Percentiles rank a stretch among this genome's conserved stretches.
phyloP scores from a whole-genome alignment of 2,797 vertebrate genomes.

The Eulemur albifrons region DNA sequence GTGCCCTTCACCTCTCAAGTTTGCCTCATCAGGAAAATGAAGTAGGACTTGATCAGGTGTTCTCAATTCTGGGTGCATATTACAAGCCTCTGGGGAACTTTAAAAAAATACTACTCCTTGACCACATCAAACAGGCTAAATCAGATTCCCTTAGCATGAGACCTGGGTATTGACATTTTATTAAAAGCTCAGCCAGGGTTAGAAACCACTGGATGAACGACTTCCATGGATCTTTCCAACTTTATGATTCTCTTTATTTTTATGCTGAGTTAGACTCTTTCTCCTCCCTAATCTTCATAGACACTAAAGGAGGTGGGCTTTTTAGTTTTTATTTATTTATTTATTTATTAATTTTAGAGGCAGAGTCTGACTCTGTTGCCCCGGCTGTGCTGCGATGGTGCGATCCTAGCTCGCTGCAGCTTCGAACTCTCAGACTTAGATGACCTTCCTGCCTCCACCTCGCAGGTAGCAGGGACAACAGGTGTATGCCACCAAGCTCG shows the following conservation, averaged over 20 bases:
- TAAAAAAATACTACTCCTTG: neutral
- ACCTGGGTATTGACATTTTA: neutral
- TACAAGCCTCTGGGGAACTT: neutral
- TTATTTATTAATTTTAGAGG: neutral
- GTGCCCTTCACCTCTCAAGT: neutral
- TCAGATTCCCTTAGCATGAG: neutral
- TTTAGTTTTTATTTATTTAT: no score
- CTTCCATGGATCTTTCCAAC: neutral
- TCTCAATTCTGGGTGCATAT: neutral
- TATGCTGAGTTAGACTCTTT: neutral
- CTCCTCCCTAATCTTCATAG: neutral
- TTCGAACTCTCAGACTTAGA: neutral
- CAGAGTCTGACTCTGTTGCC: neutral
- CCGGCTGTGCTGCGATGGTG: neutral
- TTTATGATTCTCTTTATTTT: neutral
- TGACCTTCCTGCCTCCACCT: neutral
- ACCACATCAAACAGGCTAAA: neutral
- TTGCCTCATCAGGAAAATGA: neutral
- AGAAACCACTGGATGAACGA: neutral
- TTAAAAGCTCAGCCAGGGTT: neutral
- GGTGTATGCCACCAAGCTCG: neutral
- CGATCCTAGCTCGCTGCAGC: neutral
- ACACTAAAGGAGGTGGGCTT: neutral
- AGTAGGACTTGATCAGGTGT: neutral
- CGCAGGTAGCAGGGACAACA: neutral